Evolutionary conservation across 2,113 vertebrate genomes (phyloP), one percentile per base, ranked within the genome.

Genomic region (Australoheros scitulus): DNA sequence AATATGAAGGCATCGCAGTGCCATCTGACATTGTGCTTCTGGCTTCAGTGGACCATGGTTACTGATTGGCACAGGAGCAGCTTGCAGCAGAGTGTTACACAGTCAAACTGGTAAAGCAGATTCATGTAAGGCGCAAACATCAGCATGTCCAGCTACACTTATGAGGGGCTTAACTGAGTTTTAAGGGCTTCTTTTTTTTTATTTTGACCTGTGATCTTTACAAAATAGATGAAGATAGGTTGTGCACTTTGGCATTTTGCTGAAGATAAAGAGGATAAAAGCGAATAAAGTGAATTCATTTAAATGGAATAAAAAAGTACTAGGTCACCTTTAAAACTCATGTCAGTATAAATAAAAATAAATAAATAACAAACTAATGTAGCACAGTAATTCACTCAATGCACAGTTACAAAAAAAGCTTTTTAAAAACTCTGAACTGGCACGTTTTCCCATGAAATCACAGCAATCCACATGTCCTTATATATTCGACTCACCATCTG

Each of bases 21-120:
- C 65, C 83, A 55, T 88, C 56, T 79, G 87, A 91, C 77, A 74
- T 70, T 61, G 76, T 88, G 85, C 80, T 89, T 87, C 87, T 90
- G 89, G 84, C 88, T 87, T 76, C 84, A 88, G 77, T 85, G 84
- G 80, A 85, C 85, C 87, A 76, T 65, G 89, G 77, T 79, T 14
- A 29, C 74, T 70, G 83, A 83, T 86, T 84, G 80, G 74, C 60
- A 79, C 63, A 63, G 41, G 50, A 83, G 83, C 74, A 56, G 75
- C 80, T 72, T 76, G 57, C 68, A 77, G 59, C 59, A 60, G 72
- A 76, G 52, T 74, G 76, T 34, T 72, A 77, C 63, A 34, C 57
- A 52, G 74, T 58, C 32, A n/a, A 59, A 58, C 52, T 29, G 34
- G 36, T 43, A 60, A 61, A 80, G 76, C 65, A 74, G 29, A 41